Evolutionary conservation across 2,113 vertebrate species (phyloP).

Genomic region (Atractosteus spatula): DNA sequence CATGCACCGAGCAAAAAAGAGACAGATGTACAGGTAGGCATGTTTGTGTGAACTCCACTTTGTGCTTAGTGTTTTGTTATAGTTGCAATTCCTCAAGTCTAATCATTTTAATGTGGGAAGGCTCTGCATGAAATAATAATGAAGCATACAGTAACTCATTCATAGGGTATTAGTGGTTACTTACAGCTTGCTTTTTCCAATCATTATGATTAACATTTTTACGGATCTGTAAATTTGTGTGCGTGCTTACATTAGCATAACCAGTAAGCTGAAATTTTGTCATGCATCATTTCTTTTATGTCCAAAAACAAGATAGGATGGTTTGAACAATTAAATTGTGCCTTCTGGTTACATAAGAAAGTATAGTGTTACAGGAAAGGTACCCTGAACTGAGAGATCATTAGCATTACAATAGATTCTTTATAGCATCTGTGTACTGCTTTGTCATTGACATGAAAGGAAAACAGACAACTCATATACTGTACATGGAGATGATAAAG

Average conservation of each 20-base stretch:
- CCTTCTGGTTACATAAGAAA: background rate
- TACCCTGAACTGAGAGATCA: background rate
- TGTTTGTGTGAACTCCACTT: too few species aligned
- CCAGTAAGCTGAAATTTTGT: too few species aligned
- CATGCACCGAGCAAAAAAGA: too few species aligned
- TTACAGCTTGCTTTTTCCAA: constrained; percentile 5
- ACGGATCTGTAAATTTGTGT: background rate
- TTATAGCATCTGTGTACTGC: background rate
- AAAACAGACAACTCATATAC: background rate
- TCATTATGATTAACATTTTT: constrained; percentile 9
- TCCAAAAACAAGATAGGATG: too few species aligned
- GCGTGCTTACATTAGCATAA: background rate
- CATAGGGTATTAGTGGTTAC: constrained; percentile 9
- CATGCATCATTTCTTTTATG: too few species aligned
- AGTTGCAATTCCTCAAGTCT: too few species aligned
- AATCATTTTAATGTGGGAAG: too few species aligned
- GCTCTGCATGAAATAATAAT: too few species aligned
- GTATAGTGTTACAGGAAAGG: background rate
- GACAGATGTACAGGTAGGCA: too few species aligned
- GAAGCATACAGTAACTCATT: background rate
- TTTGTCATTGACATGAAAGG: background rate
- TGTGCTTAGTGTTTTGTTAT: too few species aligned
- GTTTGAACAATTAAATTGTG: too few species aligned
- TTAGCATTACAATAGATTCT: background rate
- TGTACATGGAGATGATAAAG: background rate